Conservation (phyloP, 2,797 vertebrate genomes). For the Buceros bicornis region DNA sequence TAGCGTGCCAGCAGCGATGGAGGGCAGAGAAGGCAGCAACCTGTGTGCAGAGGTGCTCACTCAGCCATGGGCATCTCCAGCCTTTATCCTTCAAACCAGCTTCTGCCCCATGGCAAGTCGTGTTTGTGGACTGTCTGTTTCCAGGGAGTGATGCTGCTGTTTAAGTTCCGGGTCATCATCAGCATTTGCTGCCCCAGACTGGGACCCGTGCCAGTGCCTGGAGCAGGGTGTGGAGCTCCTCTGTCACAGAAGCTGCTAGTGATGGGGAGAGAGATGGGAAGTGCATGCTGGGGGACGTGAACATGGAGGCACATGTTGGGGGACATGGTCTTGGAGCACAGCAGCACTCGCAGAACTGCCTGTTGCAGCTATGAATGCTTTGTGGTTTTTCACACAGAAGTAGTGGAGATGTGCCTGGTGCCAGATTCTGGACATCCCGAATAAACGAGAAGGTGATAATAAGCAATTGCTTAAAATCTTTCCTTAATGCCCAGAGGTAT, state of each 20-base stretch:
- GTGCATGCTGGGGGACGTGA: neutral
- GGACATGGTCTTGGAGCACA: neutral
- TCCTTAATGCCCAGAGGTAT: neutral
- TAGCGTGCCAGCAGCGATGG: neutral
- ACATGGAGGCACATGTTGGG: neutral
- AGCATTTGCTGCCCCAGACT: neutral
- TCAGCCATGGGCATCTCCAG: fast-evolving
- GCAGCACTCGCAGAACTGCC: neutral
- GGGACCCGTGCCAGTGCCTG: neutral
- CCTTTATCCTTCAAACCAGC: neutral
- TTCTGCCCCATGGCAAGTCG: neutral
- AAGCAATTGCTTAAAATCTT: neutral
- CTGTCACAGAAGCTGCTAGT: neutral
- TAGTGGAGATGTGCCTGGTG: neutral
- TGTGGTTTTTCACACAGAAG: neutral
- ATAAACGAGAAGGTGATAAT: neutral
- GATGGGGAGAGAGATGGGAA: neutral
- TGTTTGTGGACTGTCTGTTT: neutral
- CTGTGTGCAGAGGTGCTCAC: neutral
- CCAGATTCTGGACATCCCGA: neutral
- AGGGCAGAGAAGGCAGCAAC: neutral
- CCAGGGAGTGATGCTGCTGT: neutral
- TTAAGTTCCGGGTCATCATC: neutral
- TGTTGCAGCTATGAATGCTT: neutral
- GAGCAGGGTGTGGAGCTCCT: neutral